Conservation (phyloP, 2,113 vertebrate species). For the Colistium nudipinnis region DNA sequence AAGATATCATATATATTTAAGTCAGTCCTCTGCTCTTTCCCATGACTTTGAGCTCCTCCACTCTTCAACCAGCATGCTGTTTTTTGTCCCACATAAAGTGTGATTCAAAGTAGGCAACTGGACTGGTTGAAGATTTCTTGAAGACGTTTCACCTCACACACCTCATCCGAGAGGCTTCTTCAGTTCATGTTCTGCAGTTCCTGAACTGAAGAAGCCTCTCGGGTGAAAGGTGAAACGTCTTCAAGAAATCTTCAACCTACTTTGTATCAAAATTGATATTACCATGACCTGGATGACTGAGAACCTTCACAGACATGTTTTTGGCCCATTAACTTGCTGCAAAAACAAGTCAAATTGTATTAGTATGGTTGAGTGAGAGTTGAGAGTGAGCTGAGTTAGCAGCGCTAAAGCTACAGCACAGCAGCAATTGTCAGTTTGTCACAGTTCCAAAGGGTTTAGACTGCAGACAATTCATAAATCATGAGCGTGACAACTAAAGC, state of each 20-base stretch:
- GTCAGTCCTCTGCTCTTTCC: constrained; percentile 9
- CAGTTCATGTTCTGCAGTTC: too few relatives aligned
- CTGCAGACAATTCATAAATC: constrained; percentile 59
- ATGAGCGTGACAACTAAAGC: constrained; percentile 39
- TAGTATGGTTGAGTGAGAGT: not conserved
- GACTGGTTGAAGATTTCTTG: too few relatives aligned
- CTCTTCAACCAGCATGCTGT: not conserved
- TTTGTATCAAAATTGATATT: too few relatives aligned
- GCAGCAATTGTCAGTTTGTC: constrained; percentile 15
- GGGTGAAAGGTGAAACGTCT: too few relatives aligned
- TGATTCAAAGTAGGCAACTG: too few relatives aligned
- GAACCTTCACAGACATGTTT: too few relatives aligned
- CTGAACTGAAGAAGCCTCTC: too few relatives aligned
- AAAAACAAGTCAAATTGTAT: constrained; percentile 23
- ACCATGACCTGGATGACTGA: too few relatives aligned
- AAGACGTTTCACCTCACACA: too few relatives aligned
- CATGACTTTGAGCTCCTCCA: constrained; percentile 18
- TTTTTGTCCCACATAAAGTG: too few relatives aligned
- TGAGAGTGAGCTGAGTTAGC: not conserved
- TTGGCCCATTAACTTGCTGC: constrained; percentile 14
- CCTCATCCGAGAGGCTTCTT: too few relatives aligned
- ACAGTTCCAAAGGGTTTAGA: constrained; percentile 14
- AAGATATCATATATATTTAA: not conserved
- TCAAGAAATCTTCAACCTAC: too few relatives aligned
- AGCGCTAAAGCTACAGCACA: constrained; percentile 5